Conservation (phyloP, 2,797 vertebrate genomes). For the Todus mexicanus region DNA sequence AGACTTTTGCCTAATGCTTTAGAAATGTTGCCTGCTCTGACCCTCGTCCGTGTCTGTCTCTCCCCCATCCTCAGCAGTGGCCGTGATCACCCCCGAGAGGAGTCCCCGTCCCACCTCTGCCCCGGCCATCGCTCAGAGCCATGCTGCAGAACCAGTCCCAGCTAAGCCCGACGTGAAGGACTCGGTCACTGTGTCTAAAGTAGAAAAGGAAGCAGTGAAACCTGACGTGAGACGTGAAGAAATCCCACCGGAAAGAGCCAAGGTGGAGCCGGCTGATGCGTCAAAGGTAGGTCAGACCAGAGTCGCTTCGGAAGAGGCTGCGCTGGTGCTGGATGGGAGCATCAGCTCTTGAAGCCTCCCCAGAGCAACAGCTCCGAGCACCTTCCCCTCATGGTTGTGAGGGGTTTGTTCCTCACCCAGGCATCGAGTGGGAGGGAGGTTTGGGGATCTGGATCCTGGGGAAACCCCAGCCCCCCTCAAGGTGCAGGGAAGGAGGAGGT, state of each 20-base stretch:
- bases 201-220: constrained; percentile 75
- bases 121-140: constrained; percentile 85
- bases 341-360: fast-evolving
- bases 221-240: constrained; percentile 71
- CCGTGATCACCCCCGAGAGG: constrained; percentile 85
- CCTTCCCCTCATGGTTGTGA: neutral
- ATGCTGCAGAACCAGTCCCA: constrained; percentile 50
- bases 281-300: constrained; percentile 77
- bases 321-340: neutral
- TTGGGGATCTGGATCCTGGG: neutral
- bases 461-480: neutral
- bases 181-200: constrained; percentile 13
- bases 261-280: constrained; percentile 71
- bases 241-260: constrained; percentile 39
- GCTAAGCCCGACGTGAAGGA: constrained; percentile 65
- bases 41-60: neutral
- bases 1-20: neutral
- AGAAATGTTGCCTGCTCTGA: neutral
- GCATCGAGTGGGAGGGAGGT: fast-evolving
- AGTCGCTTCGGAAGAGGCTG: neutral
- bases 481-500: neutral
- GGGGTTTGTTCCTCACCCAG: neutral
- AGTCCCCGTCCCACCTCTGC: constrained; percentile 91
- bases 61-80: constrained; percentile 72
- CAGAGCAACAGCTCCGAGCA: neutral